A percentile compares a stretch with the other conserved stretches of the same genome.
Conservation (phyloP, 2,797 vertebrate species). For the Scarus forsteni region DNA sequence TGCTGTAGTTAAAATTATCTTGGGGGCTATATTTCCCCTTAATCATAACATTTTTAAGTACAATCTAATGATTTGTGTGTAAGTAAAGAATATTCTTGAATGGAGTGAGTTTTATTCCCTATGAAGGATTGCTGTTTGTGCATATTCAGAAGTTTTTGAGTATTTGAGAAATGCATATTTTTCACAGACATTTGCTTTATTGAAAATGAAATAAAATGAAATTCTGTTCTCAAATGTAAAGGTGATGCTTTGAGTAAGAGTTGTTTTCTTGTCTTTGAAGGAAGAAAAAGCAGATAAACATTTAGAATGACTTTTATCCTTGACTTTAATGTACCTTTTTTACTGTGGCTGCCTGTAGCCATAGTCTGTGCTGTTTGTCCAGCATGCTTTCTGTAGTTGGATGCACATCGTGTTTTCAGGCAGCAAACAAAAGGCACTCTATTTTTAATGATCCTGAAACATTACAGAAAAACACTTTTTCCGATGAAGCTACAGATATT, state of each 20-base stretch:
- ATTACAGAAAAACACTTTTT: no score
- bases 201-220: conserved; percentile 10
- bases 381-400: no score
- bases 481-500: no score
- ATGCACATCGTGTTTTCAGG: no score
- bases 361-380: no score
- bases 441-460: no score
- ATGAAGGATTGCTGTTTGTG: conserved; percentile 35
- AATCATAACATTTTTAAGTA: conserved; percentile 31
- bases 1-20: neutral
- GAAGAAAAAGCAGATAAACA: no score
- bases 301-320: no score
- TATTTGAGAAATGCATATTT: conserved; percentile 40
- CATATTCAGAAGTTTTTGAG: conserved; percentile 17
- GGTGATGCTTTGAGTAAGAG: neutral
- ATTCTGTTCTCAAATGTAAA: neutral
- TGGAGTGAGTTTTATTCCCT: conserved; percentile 28
- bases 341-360: no score
- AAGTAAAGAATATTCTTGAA: conserved; percentile 51
- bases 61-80: conserved; percentile 24
- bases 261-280: neutral
- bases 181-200: conserved; percentile 34
- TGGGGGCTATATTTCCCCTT: conserved; percentile 2
- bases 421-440: no score
- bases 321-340: no score